Conservation (phyloP, 2,113 vertebrate genomes). For the Alectura lathami region DNA sequence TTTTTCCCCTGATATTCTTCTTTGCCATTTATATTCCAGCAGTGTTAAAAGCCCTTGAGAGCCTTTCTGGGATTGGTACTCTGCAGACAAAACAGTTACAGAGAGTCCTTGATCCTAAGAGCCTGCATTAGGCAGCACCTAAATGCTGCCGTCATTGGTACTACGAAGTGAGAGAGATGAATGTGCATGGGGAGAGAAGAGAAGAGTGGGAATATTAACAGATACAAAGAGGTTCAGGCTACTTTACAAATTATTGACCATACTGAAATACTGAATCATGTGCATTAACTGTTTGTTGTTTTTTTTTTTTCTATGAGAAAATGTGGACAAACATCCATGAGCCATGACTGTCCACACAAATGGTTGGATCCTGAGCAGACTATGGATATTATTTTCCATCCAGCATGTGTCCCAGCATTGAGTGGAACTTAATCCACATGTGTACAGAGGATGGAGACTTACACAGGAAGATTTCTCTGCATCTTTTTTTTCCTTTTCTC, state of each 20-base stretch:
- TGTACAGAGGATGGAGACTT: neutral
- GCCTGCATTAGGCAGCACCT: neutral
- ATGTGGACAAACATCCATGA: neutral
- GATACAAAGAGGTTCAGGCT: neutral
- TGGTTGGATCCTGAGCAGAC: fast-evolving
- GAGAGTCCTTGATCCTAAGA: constrained; percentile 17
- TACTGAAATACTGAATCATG: neutral
- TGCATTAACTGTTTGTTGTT: neutral
- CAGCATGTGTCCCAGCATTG: neutral
- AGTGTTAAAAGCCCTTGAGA: neutral
- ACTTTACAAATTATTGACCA: neutral
- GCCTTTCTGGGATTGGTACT: neutral
- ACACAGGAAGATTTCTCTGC: neutral
- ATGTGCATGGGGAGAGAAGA: neutral
- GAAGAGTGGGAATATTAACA: neutral
- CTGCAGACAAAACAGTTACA: neutral
- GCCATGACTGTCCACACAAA: neutral
- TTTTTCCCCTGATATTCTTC: neutral
- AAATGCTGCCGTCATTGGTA: neutral
- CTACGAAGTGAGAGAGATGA: fast-evolving
- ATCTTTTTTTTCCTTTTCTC: neutral
- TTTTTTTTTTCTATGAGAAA: neutral
- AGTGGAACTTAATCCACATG: neutral
- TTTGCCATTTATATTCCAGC: constrained; percentile 10
- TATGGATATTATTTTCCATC: neutral